A percentile compares a stretch with the other conserved stretches of the same genome.
Evolutionary conservation across 1,140 invertebrate genomes (phyloP).

Genomic region (Prorops nasuta): DNA sequence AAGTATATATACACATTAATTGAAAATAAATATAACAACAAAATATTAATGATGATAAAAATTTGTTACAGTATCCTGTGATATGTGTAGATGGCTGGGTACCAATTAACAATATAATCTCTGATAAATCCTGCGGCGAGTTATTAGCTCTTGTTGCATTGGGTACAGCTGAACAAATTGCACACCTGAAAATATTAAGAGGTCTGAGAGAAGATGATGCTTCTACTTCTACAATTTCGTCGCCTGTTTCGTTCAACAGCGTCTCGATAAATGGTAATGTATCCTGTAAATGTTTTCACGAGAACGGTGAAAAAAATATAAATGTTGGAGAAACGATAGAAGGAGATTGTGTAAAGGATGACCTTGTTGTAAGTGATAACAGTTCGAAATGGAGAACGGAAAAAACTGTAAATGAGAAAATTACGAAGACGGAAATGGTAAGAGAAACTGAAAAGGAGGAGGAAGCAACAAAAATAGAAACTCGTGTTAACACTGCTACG

Average conservation of each 20-base stretch:
- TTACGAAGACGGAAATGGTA: conserved; percentile 47
- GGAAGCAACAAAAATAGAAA: conserved; percentile 17
- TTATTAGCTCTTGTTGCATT: conserved; percentile 60
- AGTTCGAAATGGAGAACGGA: neutral
- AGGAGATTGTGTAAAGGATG: neutral
- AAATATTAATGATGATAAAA: neutral
- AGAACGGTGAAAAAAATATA: neutral
- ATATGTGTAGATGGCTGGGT: conserved; percentile 64
- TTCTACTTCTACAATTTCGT: conserved; percentile 29
- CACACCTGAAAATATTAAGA: conserved; percentile 56
- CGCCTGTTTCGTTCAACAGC: neutral
- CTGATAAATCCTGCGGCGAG: conserved; percentile 53
- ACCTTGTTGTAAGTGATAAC: neutral
- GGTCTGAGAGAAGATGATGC: conserved; percentile 54
- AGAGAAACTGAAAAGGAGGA: conserved; percentile 27
- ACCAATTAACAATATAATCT: conserved; percentile 52
- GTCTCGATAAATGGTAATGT: too few species aligned
- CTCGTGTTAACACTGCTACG: neutral
- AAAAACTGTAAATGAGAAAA: conserved; percentile 29
- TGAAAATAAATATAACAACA: neutral
- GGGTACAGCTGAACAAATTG: conserved; percentile 62
- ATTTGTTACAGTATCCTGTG: conserved; percentile 56
- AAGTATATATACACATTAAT: conserved; percentile 24
- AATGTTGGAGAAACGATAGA: neutral
- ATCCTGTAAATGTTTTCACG: too few species aligned